Evolutionary conservation across 1,140 invertebrate genomes (phyloP).

Genomic region (Sogatella furcifera): DNA sequence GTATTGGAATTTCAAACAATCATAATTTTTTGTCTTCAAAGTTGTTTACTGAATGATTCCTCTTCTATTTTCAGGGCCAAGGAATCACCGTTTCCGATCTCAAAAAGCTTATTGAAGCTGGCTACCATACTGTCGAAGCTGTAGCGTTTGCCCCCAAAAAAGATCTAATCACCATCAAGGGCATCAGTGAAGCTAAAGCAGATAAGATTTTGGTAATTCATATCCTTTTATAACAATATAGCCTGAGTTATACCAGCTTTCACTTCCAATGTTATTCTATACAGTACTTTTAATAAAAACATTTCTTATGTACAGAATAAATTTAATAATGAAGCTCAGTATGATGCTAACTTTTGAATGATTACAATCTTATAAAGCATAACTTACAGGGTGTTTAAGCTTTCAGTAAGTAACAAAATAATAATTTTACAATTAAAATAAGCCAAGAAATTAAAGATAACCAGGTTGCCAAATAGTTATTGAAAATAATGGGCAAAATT

Average conservation of each 20-base stretch:
- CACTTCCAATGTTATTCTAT: background rate
- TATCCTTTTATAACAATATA: background rate
- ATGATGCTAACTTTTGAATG: too few relatives aligned
- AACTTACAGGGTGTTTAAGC: too few relatives aligned
- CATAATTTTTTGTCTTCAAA: background rate
- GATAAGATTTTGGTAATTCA: constrained; percentile 78
- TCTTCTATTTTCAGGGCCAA: constrained; percentile 44
- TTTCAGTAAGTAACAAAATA: too few relatives aligned
- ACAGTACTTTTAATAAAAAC: background rate
- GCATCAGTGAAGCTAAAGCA: constrained; percentile 94
- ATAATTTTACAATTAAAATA: too few relatives aligned
- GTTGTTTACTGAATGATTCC: background rate
- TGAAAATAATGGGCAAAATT: too few relatives aligned
- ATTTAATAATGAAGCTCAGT: background rate
- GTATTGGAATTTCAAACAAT: constrained; percentile 8
- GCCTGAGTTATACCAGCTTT: background rate
- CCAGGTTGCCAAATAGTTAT: too few relatives aligned
- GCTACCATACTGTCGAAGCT: constrained; percentile 90
- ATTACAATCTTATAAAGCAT: too few relatives aligned
- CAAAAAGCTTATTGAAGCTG: constrained; percentile 87
- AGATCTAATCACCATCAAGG: constrained; percentile 80
- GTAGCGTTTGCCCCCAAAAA: constrained; percentile 93
- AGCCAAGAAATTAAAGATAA: too few relatives aligned
- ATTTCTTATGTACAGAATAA: background rate
- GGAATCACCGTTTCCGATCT: constrained; percentile 85